These are phyloP conservation scores for Solenopsis invicta DNA, from an alignment of 1,140 invertebrate genomes.

Conservation along the genomic window DNA sequence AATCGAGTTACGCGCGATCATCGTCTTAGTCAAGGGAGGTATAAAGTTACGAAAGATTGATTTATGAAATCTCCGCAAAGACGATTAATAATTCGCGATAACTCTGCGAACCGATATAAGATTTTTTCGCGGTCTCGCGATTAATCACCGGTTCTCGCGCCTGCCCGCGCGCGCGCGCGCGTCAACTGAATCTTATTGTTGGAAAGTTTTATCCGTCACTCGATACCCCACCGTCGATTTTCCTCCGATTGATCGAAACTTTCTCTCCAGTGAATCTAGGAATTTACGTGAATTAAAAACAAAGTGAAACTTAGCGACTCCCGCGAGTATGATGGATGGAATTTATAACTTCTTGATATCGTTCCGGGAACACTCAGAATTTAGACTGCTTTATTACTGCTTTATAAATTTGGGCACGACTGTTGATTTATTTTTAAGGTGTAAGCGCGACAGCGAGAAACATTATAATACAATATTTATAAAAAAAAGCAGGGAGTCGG, in stretches of 20 bases:
- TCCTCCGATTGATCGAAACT: slow-evolving; percentile 30
- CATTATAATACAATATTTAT: slow-evolving; percentile 45
- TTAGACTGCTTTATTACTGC: slow-evolving; percentile 28
- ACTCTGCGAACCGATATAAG: slow-evolving; percentile 38
- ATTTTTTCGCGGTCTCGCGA: slow-evolving; percentile 38
- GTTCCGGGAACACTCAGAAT: slow-evolving; percentile 38
- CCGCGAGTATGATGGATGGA: slow-evolving; percentile 37
- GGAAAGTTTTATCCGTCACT: slow-evolving; percentile 53
- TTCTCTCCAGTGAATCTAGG: slow-evolving; percentile 25
- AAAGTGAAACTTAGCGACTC: neutral
- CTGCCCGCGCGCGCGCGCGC: slow-evolving; percentile 32
- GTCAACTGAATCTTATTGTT: slow-evolving; percentile 55
- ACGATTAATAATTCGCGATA: slow-evolving; percentile 48
- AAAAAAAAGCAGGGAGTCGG: neutral
- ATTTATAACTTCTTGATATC: slow-evolving; percentile 53
- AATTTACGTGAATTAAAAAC: slow-evolving; percentile 55
- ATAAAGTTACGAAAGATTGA: slow-evolving; percentile 45
- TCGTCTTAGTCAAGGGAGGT: slow-evolving; percentile 2
- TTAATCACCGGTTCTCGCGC: slow-evolving; percentile 41
- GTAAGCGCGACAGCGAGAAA: neutral
- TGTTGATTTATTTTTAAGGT: slow-evolving; percentile 34
- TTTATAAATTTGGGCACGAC: neutral
- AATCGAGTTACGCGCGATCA: slow-evolving; percentile 48
- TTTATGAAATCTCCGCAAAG: slow-evolving; percentile 46
- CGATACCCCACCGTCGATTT: neutral